Evolutionary conservation across 2,888 invertebrate species (phyloP).

Genomic region (Malacosoma neustria): DNA sequence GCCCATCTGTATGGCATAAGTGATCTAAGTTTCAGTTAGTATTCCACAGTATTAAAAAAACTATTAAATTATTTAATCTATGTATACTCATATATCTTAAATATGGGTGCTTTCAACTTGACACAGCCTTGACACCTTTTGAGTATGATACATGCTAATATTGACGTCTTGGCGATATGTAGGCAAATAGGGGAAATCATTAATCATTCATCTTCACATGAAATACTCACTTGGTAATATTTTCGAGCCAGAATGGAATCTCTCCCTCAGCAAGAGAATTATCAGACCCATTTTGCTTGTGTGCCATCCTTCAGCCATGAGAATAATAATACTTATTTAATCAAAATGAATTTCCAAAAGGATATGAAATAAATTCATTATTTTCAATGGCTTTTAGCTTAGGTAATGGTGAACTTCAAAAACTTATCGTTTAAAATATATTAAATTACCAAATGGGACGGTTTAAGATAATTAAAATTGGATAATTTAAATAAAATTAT

Average conservation of each 20-base stretch:
- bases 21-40: too few species aligned
- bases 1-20: too few species aligned
- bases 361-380: too few species aligned
- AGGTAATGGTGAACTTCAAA: too few species aligned
- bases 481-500: slow-evolving; percentile 11
- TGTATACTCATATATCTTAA: too few species aligned
- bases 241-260: slow-evolving; percentile 56
- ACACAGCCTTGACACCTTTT: slow-evolving; percentile 34
- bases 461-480: too few species aligned
- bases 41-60: too few species aligned
- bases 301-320: slow-evolving; percentile 61
- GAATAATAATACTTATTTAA: slow-evolving; percentile 21
- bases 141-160: slow-evolving; percentile 14
- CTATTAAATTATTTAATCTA: too few species aligned
- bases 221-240: slow-evolving; percentile 55
- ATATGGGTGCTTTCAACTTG: slow-evolving; percentile 4
- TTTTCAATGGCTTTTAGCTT: too few species aligned
- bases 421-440: too few species aligned
- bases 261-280: slow-evolving; percentile 40
- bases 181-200: slow-evolving; percentile 17
- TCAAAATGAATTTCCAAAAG: too few species aligned
- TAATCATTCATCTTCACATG: slow-evolving; percentile 25
- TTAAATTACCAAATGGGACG: too few species aligned
- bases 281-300: slow-evolving; percentile 45
- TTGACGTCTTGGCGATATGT: slow-evolving; percentile 21